Evolutionary conservation across 2,888 invertebrate genomes (phyloP).

Genomic region (Noctua fimbriata): DNA sequence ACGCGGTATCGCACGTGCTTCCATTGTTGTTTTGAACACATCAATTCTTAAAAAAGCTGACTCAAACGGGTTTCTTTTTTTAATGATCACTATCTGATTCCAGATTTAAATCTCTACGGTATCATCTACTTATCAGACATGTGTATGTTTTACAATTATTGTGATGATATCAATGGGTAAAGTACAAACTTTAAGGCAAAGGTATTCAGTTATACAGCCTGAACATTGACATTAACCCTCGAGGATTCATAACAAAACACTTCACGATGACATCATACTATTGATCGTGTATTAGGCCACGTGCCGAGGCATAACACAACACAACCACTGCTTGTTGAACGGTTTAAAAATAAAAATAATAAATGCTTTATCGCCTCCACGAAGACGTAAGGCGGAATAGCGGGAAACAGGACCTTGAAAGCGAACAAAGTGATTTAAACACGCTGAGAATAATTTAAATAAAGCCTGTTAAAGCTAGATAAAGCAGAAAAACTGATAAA

Average conservation of each 20-base stretch:
- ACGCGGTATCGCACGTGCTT: constrained; percentile 47
- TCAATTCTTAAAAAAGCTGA: not conserved
- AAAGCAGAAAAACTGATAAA: not conserved
- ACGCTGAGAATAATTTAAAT: not conserved
- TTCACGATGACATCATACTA: constrained; percentile 60
- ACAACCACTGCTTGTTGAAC: constrained; percentile 29
- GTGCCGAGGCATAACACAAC: constrained; percentile 39
- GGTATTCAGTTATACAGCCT: constrained; percentile 25
- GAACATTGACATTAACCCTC: constrained; percentile 46
- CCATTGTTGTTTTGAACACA: constrained; percentile 25
- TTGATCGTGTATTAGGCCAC: constrained; percentile 54
- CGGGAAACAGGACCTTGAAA: constrained; percentile 42
- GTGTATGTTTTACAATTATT: not conserved
- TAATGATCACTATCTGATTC: not conserved
- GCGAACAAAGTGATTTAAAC: constrained; percentile 14
- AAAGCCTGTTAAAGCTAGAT: not conserved
- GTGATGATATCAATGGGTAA: not conserved
- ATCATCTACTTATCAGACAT: not conserved
- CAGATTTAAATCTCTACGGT: constrained; percentile 25
- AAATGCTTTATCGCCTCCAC: constrained; percentile 63
- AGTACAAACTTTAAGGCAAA: constrained; percentile 19
- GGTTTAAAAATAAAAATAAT: constrained; percentile 62
- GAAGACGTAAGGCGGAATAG: constrained; percentile 24
- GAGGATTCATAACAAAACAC: constrained; percentile 39
- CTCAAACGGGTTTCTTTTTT: not conserved